These are phyloP conservation scores for Mesembrinibis cayennensis DNA, from an alignment of 2,113 vertebrate species.

Conservation along the genomic window DNA sequence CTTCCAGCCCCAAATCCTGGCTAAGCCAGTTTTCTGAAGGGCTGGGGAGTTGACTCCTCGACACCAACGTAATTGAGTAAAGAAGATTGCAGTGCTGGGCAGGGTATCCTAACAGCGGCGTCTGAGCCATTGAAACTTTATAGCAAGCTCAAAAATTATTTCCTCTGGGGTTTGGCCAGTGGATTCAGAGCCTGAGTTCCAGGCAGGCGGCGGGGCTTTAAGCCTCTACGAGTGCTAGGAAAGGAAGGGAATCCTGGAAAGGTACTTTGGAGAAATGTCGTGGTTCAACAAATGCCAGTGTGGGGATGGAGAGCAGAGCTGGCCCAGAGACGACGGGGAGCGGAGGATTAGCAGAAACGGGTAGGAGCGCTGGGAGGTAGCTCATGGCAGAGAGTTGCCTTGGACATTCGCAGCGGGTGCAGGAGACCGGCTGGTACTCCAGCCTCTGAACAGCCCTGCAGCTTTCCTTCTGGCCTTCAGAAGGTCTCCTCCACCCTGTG, in stretches of 20 bases:
- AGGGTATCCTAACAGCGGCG: neutral
- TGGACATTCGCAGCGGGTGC: neutral
- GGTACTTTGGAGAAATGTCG: neutral
- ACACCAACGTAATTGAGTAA: neutral
- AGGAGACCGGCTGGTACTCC: neutral
- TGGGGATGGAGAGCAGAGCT: neutral
- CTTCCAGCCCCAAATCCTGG: neutral
- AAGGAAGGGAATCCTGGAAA: neutral
- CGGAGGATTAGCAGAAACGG: accelerated
- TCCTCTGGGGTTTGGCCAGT: neutral
- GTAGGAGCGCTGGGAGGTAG: neutral
- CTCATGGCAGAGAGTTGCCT: neutral
- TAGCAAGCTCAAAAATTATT: neutral
- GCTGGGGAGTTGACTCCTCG: accelerated
- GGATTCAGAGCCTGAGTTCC: neutral
- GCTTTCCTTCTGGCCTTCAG: neutral
- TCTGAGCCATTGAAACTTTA: neutral
- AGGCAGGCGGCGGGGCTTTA: neutral
- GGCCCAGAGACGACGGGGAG: neutral
- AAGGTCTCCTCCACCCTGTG: neutral
- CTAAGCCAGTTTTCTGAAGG: neutral
- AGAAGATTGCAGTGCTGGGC: neutral
- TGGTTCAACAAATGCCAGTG: neutral
- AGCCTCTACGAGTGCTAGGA: neutral
- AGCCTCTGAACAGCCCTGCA: neutral